Evolutionary conservation across 2,113 vertebrate genomes (phyloP), one percentile per base, ranked within the genome.

Genomic region (Nannobrachium achirus): DNA sequence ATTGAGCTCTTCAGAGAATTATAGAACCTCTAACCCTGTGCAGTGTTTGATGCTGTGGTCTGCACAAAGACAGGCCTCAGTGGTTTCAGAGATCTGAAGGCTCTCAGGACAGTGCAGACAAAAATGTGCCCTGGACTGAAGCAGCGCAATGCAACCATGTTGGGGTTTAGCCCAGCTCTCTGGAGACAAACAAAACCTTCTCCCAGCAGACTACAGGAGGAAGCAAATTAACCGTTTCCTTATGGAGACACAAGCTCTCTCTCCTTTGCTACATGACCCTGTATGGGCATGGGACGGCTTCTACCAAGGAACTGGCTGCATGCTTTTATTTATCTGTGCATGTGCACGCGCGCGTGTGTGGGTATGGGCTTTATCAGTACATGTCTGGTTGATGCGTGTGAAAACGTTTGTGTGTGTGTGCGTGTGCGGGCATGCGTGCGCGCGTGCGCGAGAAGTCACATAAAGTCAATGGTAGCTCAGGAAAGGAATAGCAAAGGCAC

Each of bases 261-360:
- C 68, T 33, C 25, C 25, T 33, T 33, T 58, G 71, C 33, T 67
- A 63, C 72, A 75, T 76, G 55, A 69, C 92, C 91, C 90, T 89
- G 89, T 93, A 91, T 91, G 91, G 92, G 88, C 89, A 92, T 81
- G 78, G 0, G 80, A 49, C 71, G 11, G 67, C 66, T 19, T 51
- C 55, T n/a, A 62, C 68, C 58, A 51, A 44, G 25, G 16, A 25
- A 55, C 41, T 73, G 78, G 65, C 75, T 66, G 67, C 48, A 65
- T 66, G 56, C 83, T 44, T 66, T 59, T 73, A 52, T 79, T 71
- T 77, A 69, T 85, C 72, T 69, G 59, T 56, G 64, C 79, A 51
- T 64, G 18, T 66, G 50, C 53, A 44, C 25, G 6, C 6, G 25
- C 53, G 48, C 25, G 6, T 33, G 25, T 33, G 25, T 33, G 25